Evolutionary conservation across 2,888 invertebrate species (phyloP).

Genomic region (Formica aserva): DNA sequence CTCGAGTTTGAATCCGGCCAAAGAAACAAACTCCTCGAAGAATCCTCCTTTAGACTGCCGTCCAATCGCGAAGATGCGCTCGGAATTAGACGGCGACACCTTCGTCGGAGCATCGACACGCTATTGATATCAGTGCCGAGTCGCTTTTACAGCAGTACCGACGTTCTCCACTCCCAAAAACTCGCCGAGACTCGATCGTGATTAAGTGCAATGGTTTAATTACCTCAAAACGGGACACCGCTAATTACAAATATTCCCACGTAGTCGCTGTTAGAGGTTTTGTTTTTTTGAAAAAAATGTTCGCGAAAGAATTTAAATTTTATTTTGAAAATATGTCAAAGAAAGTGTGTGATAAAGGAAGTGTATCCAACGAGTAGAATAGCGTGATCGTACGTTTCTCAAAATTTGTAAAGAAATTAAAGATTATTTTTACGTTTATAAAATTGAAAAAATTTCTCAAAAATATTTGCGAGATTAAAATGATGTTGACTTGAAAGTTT

Average conservation of each 20-base stretch:
- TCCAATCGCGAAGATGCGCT: slow-evolving; percentile 61
- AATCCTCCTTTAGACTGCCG: not conserved
- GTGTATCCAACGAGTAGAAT: not conserved
- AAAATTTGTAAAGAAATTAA: not conserved
- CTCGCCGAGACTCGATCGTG: not conserved
- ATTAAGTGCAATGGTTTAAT: slow-evolving; percentile 3
- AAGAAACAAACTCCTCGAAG: not conserved
- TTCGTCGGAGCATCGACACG: slow-evolving; percentile 63
- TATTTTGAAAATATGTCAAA: not conserved
- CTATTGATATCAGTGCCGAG: slow-evolving; percentile 57
- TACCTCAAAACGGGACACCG: not conserved
- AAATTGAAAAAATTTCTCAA: not conserved
- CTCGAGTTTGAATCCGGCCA: not conserved
- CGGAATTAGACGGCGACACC: slow-evolving; percentile 73
- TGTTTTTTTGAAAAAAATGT: not conserved
- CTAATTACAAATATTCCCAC: slow-evolving; percentile 7
- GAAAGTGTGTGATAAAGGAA: not conserved
- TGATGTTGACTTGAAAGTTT: slow-evolving; percentile 14
- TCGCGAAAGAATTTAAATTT: not conserved
- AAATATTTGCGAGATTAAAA: slow-evolving; percentile 1
- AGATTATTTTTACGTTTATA: not conserved
- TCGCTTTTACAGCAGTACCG: slow-evolving; percentile 65
- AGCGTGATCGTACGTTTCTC: not conserved
- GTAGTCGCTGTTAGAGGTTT: not conserved
- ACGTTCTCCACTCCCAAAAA: slow-evolving; percentile 55